These are phyloP conservation scores for Sebastolobus alascanus DNA, from an alignment of 2,797 vertebrate species.

Conservation along the genomic window DNA sequence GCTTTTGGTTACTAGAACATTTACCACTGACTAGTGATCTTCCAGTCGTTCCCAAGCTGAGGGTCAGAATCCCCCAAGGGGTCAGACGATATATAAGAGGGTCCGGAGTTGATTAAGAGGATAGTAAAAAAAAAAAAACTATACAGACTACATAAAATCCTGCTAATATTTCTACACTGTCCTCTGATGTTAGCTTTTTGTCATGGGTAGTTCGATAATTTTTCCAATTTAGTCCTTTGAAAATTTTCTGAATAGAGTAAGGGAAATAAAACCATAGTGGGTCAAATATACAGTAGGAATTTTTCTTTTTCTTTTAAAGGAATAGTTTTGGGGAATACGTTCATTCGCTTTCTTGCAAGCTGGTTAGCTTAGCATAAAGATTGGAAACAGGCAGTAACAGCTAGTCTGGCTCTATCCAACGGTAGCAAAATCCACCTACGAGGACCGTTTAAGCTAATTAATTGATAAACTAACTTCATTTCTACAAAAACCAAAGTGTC, in stretches of 20 bases:
- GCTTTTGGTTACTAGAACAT: background rate
- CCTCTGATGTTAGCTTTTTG: background rate
- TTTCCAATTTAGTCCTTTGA: background rate
- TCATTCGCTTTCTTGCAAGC: background rate
- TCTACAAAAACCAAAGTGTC: too few relatives aligned
- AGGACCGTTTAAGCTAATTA: too few relatives aligned
- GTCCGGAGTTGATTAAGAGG: background rate
- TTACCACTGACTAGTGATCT: background rate
- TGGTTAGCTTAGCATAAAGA: background rate
- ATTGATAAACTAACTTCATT: too few relatives aligned
- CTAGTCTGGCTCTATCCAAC: background rate
- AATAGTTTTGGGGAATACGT: background rate
- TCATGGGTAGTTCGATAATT: background rate
- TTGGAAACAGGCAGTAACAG: background rate
- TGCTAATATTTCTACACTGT: background rate
- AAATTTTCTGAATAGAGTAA: background rate
- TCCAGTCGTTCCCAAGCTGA: slow-evolving; percentile 6
- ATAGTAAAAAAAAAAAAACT: background rate
- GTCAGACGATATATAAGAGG: background rate
- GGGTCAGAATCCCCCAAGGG: background rate
- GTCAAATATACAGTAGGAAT: background rate
- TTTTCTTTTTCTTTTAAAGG: background rate
- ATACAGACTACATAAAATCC: background rate
- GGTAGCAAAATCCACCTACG: background rate
- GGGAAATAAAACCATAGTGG: too few relatives aligned